These are phyloP conservation scores for Butorides virescens DNA, from an alignment of 2,113 vertebrate species.

Conservation along the genomic window DNA sequence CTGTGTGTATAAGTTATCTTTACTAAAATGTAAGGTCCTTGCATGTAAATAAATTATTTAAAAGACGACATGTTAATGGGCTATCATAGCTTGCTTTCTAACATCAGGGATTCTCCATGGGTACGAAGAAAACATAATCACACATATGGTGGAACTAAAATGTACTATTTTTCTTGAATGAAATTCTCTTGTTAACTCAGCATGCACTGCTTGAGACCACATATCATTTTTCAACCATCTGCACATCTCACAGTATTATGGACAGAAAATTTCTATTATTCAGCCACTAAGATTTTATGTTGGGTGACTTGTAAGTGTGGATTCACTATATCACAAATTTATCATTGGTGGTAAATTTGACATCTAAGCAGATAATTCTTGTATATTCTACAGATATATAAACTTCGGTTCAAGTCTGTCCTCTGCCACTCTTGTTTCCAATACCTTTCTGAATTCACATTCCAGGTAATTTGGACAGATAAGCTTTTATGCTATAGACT, in stretches of 20 bases:
- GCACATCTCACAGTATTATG: slow-evolving; percentile 28
- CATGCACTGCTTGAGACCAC: slow-evolving; percentile 45
- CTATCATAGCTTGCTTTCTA: slow-evolving; percentile 28
- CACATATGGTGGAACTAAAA: slow-evolving; percentile 60
- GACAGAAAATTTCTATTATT: slow-evolving; percentile 42
- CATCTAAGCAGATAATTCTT: background rate
- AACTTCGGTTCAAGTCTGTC: background rate
- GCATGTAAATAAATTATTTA: background rate
- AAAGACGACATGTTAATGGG: slow-evolving; percentile 16
- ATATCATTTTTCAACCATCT: slow-evolving; percentile 66
- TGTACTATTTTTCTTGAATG: slow-evolving; percentile 54
- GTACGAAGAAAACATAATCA: slow-evolving; percentile 64
- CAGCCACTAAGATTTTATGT: slow-evolving; percentile 21
- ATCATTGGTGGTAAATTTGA: background rate
- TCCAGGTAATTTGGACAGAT: background rate
- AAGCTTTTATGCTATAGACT: background rate
- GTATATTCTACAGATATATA: background rate
- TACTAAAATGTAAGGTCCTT: background rate
- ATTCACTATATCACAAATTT: background rate
- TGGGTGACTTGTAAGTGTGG: slow-evolving; percentile 1
- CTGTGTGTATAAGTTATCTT: background rate
- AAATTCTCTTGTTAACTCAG: slow-evolving; percentile 72
- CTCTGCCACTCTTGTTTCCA: background rate
- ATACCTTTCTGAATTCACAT: accelerated
- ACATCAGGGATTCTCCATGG: slow-evolving; percentile 46